Conservation (phyloP, 2,888 invertebrate genomes). For the Meloe dianella region DNA sequence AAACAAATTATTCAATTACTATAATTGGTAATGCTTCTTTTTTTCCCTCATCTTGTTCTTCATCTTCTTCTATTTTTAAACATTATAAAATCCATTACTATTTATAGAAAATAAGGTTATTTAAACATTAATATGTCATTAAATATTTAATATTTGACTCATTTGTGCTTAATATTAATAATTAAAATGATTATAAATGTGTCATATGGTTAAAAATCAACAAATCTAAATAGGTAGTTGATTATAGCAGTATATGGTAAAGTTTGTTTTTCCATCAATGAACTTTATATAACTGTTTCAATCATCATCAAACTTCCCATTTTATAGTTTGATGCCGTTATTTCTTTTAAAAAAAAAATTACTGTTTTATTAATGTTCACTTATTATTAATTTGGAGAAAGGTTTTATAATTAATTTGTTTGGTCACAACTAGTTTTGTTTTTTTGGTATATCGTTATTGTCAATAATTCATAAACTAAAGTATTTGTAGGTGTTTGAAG, state of each 20-base stretch:
- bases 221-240: background rate
- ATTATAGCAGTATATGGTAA: background rate
- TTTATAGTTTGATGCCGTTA: background rate
- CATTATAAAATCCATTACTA: too few relatives aligned
- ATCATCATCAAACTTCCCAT: background rate
- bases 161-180: background rate
- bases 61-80: too few relatives aligned
- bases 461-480: background rate
- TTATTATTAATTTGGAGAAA: background rate
- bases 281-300: slow-evolving; percentile 2
- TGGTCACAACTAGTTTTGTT: background rate
- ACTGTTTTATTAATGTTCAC: background rate
- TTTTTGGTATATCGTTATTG: background rate
- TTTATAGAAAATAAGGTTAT: too few relatives aligned
- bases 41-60: too few relatives aligned
- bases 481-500: background rate
- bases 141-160: too few relatives aligned
- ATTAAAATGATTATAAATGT: background rate
- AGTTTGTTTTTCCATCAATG: background rate
- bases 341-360: background rate
- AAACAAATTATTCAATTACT: background rate
- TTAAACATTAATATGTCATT: too few relatives aligned
- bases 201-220: background rate
- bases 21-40: background rate
- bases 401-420: background rate